A percentile compares a stretch with the other conserved stretches of the same genome.
Evolutionary conservation across 2,113 vertebrate genomes (phyloP).

Genomic region (Ancistrus triradiatus): DNA sequence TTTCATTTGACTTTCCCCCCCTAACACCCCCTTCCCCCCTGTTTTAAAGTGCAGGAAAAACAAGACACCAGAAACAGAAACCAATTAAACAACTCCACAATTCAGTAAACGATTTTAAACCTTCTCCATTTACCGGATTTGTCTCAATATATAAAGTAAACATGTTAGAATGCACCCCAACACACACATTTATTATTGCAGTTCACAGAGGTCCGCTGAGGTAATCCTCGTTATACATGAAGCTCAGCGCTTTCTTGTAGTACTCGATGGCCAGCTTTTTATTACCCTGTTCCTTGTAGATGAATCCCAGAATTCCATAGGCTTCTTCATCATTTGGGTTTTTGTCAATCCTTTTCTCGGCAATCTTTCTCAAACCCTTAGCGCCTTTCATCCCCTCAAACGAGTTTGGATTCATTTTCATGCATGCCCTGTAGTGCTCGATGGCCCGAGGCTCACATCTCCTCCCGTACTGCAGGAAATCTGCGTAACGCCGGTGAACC

Average conservation of each 20-base stretch:
- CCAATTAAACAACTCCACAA: too few species aligned
- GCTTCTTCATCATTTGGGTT: constrained; percentile 34
- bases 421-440: constrained; percentile 31
- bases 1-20: too few species aligned
- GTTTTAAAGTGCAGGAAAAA: too few species aligned
- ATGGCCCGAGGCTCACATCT: constrained; percentile 33
- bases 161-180: not conserved
- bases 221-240: constrained; percentile 17
- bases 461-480: constrained; percentile 4
- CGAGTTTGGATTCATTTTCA: constrained; percentile 2
- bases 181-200: too few species aligned
- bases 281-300: constrained; percentile 34
- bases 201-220: constrained; percentile 42
- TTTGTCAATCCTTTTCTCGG: constrained; percentile 10
- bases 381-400: not conserved
- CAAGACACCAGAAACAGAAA: too few species aligned
- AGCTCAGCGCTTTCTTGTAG: constrained; percentile 40
- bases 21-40: too few species aligned
- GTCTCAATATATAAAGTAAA: too few species aligned
- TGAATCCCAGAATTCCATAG: constrained; percentile 39
- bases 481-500: too few species aligned
- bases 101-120: too few species aligned
- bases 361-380: constrained; percentile 12
- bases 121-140: too few species aligned
- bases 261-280: constrained; percentile 35